phyloP scores from a whole-genome alignment of 2,797 vertebrate species.

The Sparidentex hasta region DNA sequence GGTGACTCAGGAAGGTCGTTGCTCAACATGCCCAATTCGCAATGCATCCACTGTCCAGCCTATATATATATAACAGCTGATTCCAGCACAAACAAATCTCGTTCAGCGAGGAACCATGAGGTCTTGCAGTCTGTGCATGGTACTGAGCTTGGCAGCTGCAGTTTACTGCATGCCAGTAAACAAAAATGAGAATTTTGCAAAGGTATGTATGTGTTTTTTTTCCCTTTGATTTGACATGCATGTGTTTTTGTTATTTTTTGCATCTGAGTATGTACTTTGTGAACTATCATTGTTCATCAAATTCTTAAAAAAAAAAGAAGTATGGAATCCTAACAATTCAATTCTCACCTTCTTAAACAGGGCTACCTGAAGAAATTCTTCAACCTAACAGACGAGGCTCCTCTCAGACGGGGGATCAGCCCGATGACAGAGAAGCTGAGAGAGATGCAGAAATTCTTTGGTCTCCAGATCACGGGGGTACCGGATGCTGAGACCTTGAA shows the following conservation, averaged over 20 bases:
- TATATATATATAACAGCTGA: constrained; percentile 78
- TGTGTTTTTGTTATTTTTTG: neutral
- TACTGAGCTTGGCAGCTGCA: constrained; percentile 61
- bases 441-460: constrained; percentile 90
- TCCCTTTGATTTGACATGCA: neutral
- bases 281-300: neutral
- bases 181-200: constrained; percentile 62
- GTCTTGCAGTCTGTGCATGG: constrained; percentile 53
- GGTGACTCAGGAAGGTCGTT: constrained; percentile 51
- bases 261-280: neutral
- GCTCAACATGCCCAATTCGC: constrained; percentile 58
- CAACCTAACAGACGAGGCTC: constrained; percentile 72
- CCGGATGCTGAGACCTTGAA: constrained; percentile 86
- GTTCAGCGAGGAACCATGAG: constrained; percentile 65
- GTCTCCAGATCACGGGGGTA: constrained; percentile 87
- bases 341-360: constrained; percentile 68
- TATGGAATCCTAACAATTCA: neutral
- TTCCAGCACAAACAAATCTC: constrained; percentile 17
- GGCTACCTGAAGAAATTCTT: constrained; percentile 90
- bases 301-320: neutral
- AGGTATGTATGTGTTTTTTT: constrained; percentile 62
- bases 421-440: constrained; percentile 79
- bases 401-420: constrained; percentile 41
- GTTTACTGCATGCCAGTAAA: constrained; percentile 55
- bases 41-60: neutral